Base-by-base conservation (phyloP, 2,113 vertebrate genomes). In the Pampusana beccarii region DNA sequence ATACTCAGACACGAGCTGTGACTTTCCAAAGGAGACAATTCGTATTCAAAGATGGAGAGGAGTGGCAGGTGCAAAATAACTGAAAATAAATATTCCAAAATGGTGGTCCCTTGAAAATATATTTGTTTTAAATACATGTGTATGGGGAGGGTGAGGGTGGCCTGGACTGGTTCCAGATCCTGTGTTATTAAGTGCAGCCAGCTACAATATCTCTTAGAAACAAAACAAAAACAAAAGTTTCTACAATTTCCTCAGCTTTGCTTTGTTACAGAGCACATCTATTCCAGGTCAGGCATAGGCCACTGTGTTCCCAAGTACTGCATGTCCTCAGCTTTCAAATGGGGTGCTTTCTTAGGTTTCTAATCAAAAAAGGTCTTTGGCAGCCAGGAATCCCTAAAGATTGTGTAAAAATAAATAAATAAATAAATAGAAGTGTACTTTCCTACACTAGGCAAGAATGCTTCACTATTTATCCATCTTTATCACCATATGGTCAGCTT, bases 401-500 rank as follows among this genome's bases (percentile, higher is more conserved):
- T 11, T 64, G 17, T 36, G 44, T 58, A 3, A 34, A 38, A 73
- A 56, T 64, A 53, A 71, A 57, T 23, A 60, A 71, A 57, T 23
- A 60, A 62, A n/a, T 46, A 58, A 48, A 44, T 11, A 54, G 19
- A 80, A 81, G 18, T 3, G 4, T 40, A 10, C 40, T 94, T 79
- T 84, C 64, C 53, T 29, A 61, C 31, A 65, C 28, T 50, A 91
- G 13, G 53, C 33, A 3, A 77, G 72, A 84, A 87, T 13, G 17
- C 46, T 90, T 87, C 67, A 62, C 24, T 62, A 54, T 69, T 93
- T 80, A 57, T 72, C 62, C 70, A 77, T 85, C 84, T 87, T 95
- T 90, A 50, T 90, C 66, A 62, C 93, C 94, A 95, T 91, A 92
- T 96, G 94, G 90, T 94, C 90, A 97, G 62, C 44, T 88, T 85